Conservation (phyloP, 2,888 invertebrate genomes). For the Conistra vaccinii region DNA sequence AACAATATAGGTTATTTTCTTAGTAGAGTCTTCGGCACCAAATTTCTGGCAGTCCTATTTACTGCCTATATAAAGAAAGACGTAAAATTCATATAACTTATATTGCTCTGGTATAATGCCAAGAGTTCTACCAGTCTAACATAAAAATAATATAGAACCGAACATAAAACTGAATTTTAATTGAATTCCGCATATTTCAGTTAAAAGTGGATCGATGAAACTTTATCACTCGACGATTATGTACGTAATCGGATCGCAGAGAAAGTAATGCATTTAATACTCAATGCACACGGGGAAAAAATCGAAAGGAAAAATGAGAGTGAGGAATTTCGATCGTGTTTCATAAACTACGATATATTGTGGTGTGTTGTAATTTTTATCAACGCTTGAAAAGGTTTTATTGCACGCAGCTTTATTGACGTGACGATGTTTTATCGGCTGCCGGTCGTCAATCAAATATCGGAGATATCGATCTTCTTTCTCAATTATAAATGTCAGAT, state of each 20-base stretch:
- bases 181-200: slow-evolving; percentile 73
- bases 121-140: slow-evolving; percentile 41
- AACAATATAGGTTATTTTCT: background rate
- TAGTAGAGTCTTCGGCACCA: no score
- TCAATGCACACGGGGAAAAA: slow-evolving; percentile 78
- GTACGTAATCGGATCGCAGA: slow-evolving; percentile 84
- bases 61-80: background rate
- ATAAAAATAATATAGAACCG: slow-evolving; percentile 40
- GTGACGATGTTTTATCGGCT: slow-evolving; percentile 67
- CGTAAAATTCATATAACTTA: slow-evolving; percentile 29
- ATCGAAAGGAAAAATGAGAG: slow-evolving; percentile 86
- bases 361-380: slow-evolving; percentile 77
- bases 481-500: slow-evolving; percentile 67
- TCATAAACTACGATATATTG: slow-evolving; percentile 78
- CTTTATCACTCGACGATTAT: slow-evolving; percentile 76
- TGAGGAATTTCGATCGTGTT: slow-evolving; percentile 83
- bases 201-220: slow-evolving; percentile 76
- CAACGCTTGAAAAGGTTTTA: slow-evolving; percentile 75
- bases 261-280: slow-evolving; percentile 86
- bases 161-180: slow-evolving; percentile 51
- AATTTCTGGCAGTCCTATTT: slow-evolving; percentile 4
- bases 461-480: slow-evolving; percentile 67
- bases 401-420: slow-evolving; percentile 70
- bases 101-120: slow-evolving; percentile 17
- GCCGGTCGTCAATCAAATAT: slow-evolving; percentile 67